phyloP scores from a whole-genome alignment of 2,888 invertebrate species.

The Ethmia dodecea region DNA sequence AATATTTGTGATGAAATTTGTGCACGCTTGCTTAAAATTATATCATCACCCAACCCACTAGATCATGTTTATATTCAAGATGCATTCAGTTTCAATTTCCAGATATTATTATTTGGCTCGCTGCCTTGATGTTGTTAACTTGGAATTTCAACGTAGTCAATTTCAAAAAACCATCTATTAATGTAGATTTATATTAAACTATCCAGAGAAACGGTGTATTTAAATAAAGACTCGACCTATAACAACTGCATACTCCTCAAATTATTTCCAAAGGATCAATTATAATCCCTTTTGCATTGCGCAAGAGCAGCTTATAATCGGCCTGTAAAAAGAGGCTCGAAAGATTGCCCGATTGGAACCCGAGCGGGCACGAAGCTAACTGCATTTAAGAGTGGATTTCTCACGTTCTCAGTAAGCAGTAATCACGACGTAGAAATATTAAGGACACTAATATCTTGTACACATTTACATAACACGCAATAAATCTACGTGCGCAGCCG shows the following conservation, averaged over 20 bases:
- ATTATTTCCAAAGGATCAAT: constrained; percentile 6
- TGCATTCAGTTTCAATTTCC: constrained; percentile 46
- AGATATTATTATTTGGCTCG: constrained; percentile 62
- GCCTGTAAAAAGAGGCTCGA: constrained; percentile 47
- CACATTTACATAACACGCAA: constrained; percentile 72
- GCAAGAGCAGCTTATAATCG: constrained; percentile 29
- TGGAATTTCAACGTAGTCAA: constrained; percentile 10
- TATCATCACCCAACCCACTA: constrained; percentile 53
- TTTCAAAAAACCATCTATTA: background rate
- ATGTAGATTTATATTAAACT: too few species aligned
- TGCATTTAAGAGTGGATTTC: constrained; percentile 34
- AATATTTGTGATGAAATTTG: constrained; percentile 41
- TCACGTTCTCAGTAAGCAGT: constrained; percentile 52
- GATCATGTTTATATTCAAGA: constrained; percentile 55
- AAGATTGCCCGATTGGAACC: constrained; percentile 48
- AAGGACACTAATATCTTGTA: constrained; percentile 72
- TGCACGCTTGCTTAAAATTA: constrained; percentile 56
- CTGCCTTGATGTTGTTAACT: constrained; percentile 55
- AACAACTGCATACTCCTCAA: too few species aligned
- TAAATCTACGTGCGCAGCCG: constrained; percentile 56
- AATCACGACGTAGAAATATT: constrained; percentile 72
- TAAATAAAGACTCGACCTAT: too few species aligned
- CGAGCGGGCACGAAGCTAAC: constrained; percentile 37
- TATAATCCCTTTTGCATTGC: constrained; percentile 21
- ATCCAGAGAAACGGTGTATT: constrained; percentile 10